Evolutionary conservation across 2,888 invertebrate genomes (phyloP).

Genomic region (Eupithecia insigniata): DNA sequence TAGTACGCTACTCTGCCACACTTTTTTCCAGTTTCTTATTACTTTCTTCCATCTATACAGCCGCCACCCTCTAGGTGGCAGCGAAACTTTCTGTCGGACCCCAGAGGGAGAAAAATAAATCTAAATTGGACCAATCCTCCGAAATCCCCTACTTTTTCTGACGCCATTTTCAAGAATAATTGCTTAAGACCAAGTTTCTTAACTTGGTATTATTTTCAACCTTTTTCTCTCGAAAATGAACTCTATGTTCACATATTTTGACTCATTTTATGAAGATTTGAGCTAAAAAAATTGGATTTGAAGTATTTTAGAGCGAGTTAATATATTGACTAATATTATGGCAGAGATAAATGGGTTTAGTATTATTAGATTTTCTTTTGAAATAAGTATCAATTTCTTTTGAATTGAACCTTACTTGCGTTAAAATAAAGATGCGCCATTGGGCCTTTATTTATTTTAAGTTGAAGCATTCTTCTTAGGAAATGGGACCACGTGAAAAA

Average conservation of each 20-base stretch:
- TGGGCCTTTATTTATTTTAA: neutral
- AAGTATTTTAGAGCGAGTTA: neutral
- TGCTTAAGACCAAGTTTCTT: slow-evolving; percentile 71
- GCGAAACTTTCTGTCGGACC: slow-evolving; percentile 68
- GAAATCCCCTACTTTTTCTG: slow-evolving; percentile 81
- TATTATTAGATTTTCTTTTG: neutral
- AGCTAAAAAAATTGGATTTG: neutral
- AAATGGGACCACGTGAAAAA: slow-evolving; percentile 54
- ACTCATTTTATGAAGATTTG: slow-evolving; percentile 36
- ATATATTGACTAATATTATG: neutral
- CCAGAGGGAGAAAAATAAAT: slow-evolving; percentile 82
- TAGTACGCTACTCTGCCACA: no score
- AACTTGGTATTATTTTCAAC: slow-evolving; percentile 49
- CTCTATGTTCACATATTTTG: slow-evolving; percentile 21
- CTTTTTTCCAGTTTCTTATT: neutral
- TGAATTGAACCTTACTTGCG: neutral
- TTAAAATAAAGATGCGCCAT: neutral
- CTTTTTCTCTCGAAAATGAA: slow-evolving; percentile 44
- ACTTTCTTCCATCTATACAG: slow-evolving; percentile 34
- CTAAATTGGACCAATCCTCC: slow-evolving; percentile 82
- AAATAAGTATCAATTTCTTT: neutral
- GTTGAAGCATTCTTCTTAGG: neutral
- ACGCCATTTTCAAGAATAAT: slow-evolving; percentile 80
- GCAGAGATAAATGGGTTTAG: neutral
- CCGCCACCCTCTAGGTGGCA: slow-evolving; percentile 63